phyloP scores from a whole-genome alignment of 1,140 invertebrate genomes.

The Cataglyphis hispanica region DNA sequence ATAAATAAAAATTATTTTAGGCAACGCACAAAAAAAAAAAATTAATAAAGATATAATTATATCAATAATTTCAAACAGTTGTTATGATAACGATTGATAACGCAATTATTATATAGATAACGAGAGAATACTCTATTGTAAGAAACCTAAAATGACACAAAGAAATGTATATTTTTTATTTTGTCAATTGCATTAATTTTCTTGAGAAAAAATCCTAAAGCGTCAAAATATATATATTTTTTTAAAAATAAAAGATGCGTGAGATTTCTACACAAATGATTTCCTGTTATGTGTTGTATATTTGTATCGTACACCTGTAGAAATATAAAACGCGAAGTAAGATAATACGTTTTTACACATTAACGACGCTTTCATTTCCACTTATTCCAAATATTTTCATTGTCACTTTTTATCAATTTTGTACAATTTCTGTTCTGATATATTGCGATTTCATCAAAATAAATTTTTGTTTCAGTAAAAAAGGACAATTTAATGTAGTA shows the following conservation, averaged over 20 bases:
- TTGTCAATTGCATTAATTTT: neutral
- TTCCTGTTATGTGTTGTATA: neutral
- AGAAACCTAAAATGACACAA: neutral
- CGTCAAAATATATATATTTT: neutral
- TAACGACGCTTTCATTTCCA: neutral
- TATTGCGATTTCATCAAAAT: neutral
- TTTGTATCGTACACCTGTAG: neutral
- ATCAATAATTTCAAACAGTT: neutral
- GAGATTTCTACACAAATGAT: neutral
- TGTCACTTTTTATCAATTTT: neutral
- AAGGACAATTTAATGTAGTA: neutral
- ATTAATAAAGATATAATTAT: neutral
- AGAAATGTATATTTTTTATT: neutral
- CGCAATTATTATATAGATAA: neutral
- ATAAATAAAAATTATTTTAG: neutral
- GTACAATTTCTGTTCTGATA: neutral
- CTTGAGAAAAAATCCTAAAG: neutral
- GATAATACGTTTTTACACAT: too few species aligned
- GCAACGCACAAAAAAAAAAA: neutral
- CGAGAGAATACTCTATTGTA: neutral
- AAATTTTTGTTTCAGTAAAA: neutral
- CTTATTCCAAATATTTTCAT: constrained; percentile 45
- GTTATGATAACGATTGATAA: neutral
- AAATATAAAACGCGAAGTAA: constrained; percentile 1
- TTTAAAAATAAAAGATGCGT: neutral